A percentile compares a stretch with the other conserved stretches of the same genome.
phyloP scores from a whole-genome alignment of 2,797 vertebrate species.

The Cynopterus sphinx region DNA sequence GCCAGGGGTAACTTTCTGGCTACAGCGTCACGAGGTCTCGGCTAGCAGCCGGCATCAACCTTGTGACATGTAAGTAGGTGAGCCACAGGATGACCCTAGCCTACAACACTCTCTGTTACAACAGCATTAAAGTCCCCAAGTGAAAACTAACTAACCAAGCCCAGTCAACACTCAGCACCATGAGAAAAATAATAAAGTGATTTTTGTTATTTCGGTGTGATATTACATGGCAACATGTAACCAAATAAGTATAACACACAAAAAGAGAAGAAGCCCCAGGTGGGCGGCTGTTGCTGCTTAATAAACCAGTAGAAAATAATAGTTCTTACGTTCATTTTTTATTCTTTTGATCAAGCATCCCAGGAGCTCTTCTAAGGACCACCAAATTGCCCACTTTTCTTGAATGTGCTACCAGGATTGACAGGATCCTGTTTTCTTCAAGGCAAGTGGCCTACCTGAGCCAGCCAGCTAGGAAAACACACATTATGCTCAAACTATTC shows the following conservation, averaged over 20 bases:
- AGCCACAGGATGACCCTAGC: background rate
- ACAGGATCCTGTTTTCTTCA: background rate
- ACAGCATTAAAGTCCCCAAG: background rate
- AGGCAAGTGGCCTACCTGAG: background rate
- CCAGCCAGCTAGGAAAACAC: background rate
- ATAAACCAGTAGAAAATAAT: background rate
- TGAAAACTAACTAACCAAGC: background rate
- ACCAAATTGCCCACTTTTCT: background rate
- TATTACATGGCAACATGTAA: background rate
- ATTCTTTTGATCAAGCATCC: background rate
- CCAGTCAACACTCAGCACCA: background rate
- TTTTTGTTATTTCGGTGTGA: background rate
- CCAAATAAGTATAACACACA: background rate
- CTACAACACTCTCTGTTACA: background rate
- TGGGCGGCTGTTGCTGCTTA: background rate
- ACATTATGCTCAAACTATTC: background rate
- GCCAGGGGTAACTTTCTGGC: background rate
- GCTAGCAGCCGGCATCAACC: background rate
- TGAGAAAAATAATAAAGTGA: background rate
- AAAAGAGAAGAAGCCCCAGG: background rate
- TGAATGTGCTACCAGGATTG: background rate
- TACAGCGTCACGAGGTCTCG: background rate
- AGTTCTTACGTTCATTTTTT: background rate
- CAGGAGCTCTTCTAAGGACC: background rate
- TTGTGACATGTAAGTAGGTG: background rate